Evolutionary conservation across 1,140 invertebrate species (phyloP).

Genomic region (Aphelenchoides avenae): DNA sequence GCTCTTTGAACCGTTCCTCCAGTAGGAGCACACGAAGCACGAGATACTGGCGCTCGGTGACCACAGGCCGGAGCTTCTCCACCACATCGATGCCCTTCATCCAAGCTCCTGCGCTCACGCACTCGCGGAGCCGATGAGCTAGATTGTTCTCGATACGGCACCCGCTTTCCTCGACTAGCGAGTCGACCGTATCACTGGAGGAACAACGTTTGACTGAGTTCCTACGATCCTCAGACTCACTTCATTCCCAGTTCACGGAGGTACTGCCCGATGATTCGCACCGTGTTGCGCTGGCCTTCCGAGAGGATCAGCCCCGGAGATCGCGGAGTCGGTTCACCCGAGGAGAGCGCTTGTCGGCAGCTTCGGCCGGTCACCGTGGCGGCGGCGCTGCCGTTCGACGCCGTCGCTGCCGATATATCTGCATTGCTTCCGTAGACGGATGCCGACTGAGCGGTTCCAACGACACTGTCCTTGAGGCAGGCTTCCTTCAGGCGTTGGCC

Average conservation of each 20-base stretch:
- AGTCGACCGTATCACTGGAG: slow-evolving; percentile 40
- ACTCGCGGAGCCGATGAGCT: slow-evolving; percentile 17
- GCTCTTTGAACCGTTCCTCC: slow-evolving; percentile 38
- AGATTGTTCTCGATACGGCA: slow-evolving; percentile 46
- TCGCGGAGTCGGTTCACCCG: slow-evolving; percentile 3
- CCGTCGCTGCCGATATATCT: background rate
- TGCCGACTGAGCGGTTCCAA: background rate
- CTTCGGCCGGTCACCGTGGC: slow-evolving; percentile 6
- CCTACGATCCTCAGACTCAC: slow-evolving; percentile 29
- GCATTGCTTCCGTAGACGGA: background rate
- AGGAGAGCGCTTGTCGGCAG: slow-evolving; percentile 3
- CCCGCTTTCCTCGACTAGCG: slow-evolving; percentile 42
- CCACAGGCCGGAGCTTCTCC: slow-evolving; percentile 25
- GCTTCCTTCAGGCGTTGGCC: slow-evolving; percentile 33
- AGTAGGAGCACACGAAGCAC: slow-evolving; percentile 36
- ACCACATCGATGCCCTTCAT: slow-evolving; percentile 29
- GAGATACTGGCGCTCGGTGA: slow-evolving; percentile 29
- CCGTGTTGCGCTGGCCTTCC: slow-evolving; percentile 39
- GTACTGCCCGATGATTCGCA: slow-evolving; percentile 47
- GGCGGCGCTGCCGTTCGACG: background rate
- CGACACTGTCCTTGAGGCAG: slow-evolving; percentile 16
- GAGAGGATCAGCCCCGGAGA: slow-evolving; percentile 15
- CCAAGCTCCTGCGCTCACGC: slow-evolving; percentile 20
- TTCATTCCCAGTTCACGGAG: slow-evolving; percentile 31
- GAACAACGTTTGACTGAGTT: no score